Conservation (phyloP, 2,797 vertebrate species). For the Leptatherina wallacei region DNA sequence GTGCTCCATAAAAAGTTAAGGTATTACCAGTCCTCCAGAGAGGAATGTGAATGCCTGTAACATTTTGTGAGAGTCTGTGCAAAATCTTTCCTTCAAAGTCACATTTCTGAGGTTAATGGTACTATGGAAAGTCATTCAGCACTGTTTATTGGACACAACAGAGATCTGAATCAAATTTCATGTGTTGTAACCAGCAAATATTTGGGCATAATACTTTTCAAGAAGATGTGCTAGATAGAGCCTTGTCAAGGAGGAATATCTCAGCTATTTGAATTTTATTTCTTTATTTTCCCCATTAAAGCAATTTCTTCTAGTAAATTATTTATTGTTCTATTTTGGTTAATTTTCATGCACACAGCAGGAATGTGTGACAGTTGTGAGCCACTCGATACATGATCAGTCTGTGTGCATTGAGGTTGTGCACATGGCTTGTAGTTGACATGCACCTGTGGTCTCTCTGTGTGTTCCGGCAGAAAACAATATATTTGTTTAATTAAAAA, state of each 20-base stretch:
- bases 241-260: not conserved
- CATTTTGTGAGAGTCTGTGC: not conserved
- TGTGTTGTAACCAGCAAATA: constrained; percentile 1
- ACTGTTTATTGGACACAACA: not conserved
- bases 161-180: constrained; percentile 6
- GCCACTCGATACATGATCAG: too few species aligned
- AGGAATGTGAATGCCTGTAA: not conserved
- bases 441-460: too few species aligned
- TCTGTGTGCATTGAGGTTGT: too few species aligned
- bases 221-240: not conserved
- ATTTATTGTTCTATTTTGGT: not conserved
- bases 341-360: not conserved
- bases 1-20: constrained; percentile 5
- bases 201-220: not conserved
- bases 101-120: not conserved
- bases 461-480: too few species aligned
- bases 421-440: too few species aligned
- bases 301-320: not conserved
- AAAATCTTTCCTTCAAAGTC: constrained; percentile 2
- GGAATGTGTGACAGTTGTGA: too few species aligned
- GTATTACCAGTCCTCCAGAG: not conserved
- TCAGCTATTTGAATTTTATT: not conserved
- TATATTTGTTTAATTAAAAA: too few species aligned
- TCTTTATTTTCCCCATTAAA: not conserved
- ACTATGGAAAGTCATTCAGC: not conserved